Percentiles rank a stretch among this genome's conserved stretches.
Evolutionary conservation across 2,888 invertebrate species (phyloP).

Genomic region (Iselma pallidipennis): DNA sequence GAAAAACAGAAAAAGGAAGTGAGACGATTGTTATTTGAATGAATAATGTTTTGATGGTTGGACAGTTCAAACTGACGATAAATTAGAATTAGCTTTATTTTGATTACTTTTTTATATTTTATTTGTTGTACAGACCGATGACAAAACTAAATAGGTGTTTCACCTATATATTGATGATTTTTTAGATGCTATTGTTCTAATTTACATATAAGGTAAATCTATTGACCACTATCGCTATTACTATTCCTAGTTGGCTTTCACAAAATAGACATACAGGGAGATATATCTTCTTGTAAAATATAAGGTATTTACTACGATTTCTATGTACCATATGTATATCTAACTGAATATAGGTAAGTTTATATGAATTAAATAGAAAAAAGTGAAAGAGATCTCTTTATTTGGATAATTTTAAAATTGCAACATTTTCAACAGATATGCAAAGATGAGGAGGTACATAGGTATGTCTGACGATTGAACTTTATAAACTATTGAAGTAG

Average conservation of each 20-base stretch:
- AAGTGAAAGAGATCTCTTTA: constrained; percentile 1
- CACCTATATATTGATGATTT: too few species aligned
- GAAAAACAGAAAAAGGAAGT: background rate
- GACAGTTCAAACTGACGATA: background rate
- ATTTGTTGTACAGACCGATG: too few species aligned
- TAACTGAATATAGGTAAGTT: background rate
- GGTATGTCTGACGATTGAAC: constrained; percentile 27
- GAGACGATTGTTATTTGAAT: background rate
- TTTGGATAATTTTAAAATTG: constrained; percentile 12
- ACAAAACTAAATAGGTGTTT: too few species aligned
- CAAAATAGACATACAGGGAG: background rate
- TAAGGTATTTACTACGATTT: background rate
- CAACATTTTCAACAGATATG: constrained; percentile 3
- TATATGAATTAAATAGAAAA: background rate
- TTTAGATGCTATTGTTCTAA: too few species aligned
- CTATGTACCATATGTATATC: too few species aligned
- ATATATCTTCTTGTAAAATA: background rate
- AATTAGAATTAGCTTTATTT: constrained; percentile 6
- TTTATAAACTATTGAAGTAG: constrained; percentile 25
- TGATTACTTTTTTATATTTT: too few species aligned
- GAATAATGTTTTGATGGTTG: background rate
- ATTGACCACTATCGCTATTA: too few species aligned
- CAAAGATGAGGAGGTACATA: background rate
- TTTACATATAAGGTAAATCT: too few species aligned
- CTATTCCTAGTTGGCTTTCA: background rate